A percentile compares a stretch with the other conserved stretches of the same genome.
Evolutionary conservation across 1,140 invertebrate genomes (phyloP).

Genomic region (Patella vulgata): DNA sequence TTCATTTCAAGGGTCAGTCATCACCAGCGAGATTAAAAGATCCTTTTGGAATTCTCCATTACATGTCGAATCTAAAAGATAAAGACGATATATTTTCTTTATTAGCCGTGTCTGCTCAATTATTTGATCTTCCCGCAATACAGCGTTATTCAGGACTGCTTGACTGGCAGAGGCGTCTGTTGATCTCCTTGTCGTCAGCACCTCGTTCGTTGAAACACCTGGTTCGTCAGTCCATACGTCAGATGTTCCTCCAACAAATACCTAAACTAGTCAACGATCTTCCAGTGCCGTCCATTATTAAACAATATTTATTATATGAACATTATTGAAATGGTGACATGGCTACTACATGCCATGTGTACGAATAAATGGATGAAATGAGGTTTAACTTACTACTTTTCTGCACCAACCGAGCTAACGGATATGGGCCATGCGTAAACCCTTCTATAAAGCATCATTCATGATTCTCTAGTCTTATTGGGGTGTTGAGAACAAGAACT

Average conservation of each 20-base stretch:
- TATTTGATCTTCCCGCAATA: constrained; percentile 41
- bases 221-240: constrained; percentile 29
- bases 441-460: too few relatives aligned
- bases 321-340: background rate
- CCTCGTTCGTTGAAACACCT: constrained; percentile 45
- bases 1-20: constrained; percentile 39
- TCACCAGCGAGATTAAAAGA: constrained; percentile 34
- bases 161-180: constrained; percentile 25
- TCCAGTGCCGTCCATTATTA: constrained; percentile 48
- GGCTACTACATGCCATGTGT: too few relatives aligned
- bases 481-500: too few relatives aligned
- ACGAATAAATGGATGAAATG: too few relatives aligned
- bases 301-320: constrained; percentile 49
- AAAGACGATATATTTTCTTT: constrained; percentile 39
- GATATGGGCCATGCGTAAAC: too few relatives aligned
- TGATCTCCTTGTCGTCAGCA: constrained; percentile 15
- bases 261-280: constrained; percentile 35
- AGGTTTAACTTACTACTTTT: too few relatives aligned
- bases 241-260: constrained; percentile 22
- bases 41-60: constrained; percentile 51
- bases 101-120: constrained; percentile 29
- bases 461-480: too few relatives aligned
- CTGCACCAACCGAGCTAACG: too few relatives aligned
- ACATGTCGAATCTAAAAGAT: constrained; percentile 28
- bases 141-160: constrained; percentile 21